Conservation (phyloP, 2,888 invertebrate species). For the Pseudococcus jackbeardsleyi region DNA sequence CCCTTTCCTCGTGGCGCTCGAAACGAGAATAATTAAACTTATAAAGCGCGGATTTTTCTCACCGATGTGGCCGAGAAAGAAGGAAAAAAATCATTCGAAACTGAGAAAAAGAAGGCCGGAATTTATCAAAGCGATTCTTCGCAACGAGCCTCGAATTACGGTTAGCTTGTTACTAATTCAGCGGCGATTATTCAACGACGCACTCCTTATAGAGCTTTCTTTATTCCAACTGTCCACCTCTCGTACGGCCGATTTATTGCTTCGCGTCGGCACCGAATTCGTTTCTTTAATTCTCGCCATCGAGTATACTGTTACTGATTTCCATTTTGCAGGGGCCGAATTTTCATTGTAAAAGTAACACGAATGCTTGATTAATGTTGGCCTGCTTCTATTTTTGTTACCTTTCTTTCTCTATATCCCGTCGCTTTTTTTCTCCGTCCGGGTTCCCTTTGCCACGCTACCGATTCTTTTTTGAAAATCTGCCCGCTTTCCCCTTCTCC, state of each 20-base stretch:
- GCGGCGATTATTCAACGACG: neutral
- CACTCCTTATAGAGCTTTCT: slow-evolving; percentile 1
- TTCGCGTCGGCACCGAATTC: slow-evolving; percentile 3
- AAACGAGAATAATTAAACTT: neutral
- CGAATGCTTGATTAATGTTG: slow-evolving; percentile 18
- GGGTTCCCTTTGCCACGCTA: neutral
- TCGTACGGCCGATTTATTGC: neutral
- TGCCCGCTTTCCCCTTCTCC: neutral
- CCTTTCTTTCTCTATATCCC: neutral
- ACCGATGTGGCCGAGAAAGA: too few relatives aligned
- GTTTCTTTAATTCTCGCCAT: slow-evolving; percentile 26
- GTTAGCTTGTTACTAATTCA: slow-evolving; percentile 25
- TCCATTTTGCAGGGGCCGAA: neutral
- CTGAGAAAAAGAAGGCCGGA: neutral
- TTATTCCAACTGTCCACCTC: slow-evolving; percentile 41
- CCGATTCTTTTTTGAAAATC: neutral
- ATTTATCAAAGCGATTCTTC: slow-evolving; percentile 14
- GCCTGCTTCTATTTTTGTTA: neutral
- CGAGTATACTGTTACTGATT: slow-evolving; percentile 14
- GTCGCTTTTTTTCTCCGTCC: neutral
- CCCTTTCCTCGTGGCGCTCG: neutral
- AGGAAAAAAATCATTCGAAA: neutral
- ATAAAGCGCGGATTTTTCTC: neutral
- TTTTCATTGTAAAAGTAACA: slow-evolving; percentile 3
- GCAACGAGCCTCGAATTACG: slow-evolving; percentile 10